Conservation (phyloP, 2,113 vertebrate species). For the Sitta europaea region DNA sequence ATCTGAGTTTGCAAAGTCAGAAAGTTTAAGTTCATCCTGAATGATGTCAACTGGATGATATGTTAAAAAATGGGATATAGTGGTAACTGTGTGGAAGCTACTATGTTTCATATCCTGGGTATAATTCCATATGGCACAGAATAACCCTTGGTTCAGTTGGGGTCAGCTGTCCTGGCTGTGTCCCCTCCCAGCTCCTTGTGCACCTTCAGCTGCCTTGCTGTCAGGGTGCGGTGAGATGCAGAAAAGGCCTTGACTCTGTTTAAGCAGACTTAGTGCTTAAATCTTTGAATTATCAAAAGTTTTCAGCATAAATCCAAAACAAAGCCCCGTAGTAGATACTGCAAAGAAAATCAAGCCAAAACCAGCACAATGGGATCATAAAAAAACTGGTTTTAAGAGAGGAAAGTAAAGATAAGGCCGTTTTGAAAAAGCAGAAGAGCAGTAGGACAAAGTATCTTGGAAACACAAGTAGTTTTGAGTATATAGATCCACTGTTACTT, state of each 20-base stretch:
- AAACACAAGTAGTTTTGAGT: not conserved
- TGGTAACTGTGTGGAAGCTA: not conserved
- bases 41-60: not conserved
- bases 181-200: not conserved
- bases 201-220: accelerated
- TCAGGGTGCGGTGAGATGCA: not conserved
- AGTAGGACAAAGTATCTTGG: not conserved
- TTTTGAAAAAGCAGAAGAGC: not conserved
- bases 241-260: not conserved
- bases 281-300: not conserved
- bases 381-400: not conserved
- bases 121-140: not conserved
- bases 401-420: not conserved
- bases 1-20: not conserved
- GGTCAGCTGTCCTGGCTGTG: not conserved
- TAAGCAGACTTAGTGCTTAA: not conserved
- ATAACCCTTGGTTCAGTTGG: not conserved
- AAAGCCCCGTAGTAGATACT: not conserved
- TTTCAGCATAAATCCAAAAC: not conserved
- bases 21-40: not conserved
- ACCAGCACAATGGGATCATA: not conserved
- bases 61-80: not conserved
- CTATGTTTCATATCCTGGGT: not conserved
- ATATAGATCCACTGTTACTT: not conserved
- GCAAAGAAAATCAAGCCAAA: not conserved